These are phyloP conservation scores for Biston betularia DNA, from an alignment of 2,888 invertebrate species.

Conservation along the genomic window DNA sequence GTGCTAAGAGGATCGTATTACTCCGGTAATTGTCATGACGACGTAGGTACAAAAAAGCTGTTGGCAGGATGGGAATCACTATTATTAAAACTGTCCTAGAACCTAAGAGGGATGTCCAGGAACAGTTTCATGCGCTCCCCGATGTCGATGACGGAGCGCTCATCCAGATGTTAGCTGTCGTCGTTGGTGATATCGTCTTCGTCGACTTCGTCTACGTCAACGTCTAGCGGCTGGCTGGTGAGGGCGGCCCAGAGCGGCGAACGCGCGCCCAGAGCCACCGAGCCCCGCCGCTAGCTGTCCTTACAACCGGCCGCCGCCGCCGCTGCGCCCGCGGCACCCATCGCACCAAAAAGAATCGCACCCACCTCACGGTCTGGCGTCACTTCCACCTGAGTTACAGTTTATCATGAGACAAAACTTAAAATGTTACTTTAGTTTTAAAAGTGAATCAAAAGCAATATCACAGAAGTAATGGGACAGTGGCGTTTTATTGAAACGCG, in stretches of 20 bases:
- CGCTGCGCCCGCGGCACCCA: conserved; percentile 74
- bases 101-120: conserved; percentile 86
- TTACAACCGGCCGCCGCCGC: conserved; percentile 74
- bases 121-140: conserved; percentile 85
- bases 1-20: neutral
- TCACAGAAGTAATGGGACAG: too few species aligned
- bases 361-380: conserved; percentile 83
- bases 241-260: conserved; percentile 94
- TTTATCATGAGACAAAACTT: neutral
- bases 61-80: conserved; percentile 10
- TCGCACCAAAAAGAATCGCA: conserved; percentile 71
- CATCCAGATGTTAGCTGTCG: conserved; percentile 87
- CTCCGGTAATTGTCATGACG: neutral
- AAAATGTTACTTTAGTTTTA: neutral
- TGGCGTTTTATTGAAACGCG: too few species aligned
- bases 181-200: conserved; percentile 62
- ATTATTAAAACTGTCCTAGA: conserved; percentile 59
- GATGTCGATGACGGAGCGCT: conserved; percentile 84
- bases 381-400: conserved; percentile 70
- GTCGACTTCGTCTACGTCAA: conserved; percentile 60
- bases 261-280: conserved; percentile 78
- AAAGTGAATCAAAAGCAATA: neutral
- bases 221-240: conserved; percentile 88
- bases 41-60: conserved; percentile 4
- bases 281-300: conserved; percentile 87